Base-by-base conservation (phyloP, 2,797 vertebrate genomes). In the Anguilla marmorata region DNA sequence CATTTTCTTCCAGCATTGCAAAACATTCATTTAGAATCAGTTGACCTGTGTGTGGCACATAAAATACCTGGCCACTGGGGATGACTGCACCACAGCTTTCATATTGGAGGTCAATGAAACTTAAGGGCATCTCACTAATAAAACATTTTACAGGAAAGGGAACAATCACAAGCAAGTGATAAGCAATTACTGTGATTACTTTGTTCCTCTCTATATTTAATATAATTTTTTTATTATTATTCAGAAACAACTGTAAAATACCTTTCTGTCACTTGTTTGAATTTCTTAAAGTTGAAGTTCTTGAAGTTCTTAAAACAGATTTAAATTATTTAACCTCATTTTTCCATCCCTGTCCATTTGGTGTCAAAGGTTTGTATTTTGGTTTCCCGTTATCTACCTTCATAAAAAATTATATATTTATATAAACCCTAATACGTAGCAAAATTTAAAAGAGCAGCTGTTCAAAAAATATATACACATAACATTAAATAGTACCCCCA, bases 11-110 rank as follows among this genome's bases (percentile, higher is more conserved):
- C 88, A 90, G 84, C 82, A 30, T 85, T 48, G 89, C 89, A 87
- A 90, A 91, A 90, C 21, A 88, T 83, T 91, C 85, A 85, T 90
- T 91, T 88, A 86, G 85, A 24, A 50, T 8, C 7, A 48, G 30
- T 41, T 79, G n/a, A 80, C 52, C 60, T 45, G 82, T 60, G 80
- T 66, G 41, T 48, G 88, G 85, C 63, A 60, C 85, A 88, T 85
- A 80, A 84, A 54, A 56, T 80, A 85, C 84, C 84, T 76, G 48
- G 86, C 87, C 88, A 79, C 37, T 33, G 88, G 89, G 88, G 85
- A 88, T 54, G 45, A 82, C 72, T 84, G 84, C 63, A 66, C 76
- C 74, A 76, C 45, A 84, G 86, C 86, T 91, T 89, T 90, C 89
- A 90, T 90, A 63, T 88, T 69, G 52, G 45, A 87, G 72, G 86